A percentile compares a stretch with the other conserved stretches of the same genome.
Conservation (phyloP, 2,113 vertebrate species). For the Phylloscopus trochilus region DNA sequence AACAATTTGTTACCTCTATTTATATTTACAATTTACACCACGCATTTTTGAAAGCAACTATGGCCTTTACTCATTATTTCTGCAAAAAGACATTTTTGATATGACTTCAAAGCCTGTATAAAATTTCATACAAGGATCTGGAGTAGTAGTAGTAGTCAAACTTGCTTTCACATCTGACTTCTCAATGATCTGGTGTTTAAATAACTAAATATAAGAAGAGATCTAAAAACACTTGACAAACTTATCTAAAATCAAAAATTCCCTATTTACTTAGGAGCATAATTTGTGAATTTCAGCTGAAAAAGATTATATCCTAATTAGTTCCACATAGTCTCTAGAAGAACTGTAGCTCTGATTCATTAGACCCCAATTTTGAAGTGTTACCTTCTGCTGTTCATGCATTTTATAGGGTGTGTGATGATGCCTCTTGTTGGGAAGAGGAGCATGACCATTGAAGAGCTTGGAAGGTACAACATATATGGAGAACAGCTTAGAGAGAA, state of each 20-base stretch:
- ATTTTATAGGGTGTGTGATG: accelerated
- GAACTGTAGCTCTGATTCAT: not conserved
- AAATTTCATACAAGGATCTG: not conserved
- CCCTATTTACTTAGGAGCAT: accelerated
- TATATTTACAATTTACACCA: not conserved
- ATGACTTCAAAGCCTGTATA: not conserved
- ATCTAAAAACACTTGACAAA: not conserved
- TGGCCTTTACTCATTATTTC: not conserved
- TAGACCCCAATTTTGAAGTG: not conserved
- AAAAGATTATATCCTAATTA: not conserved
- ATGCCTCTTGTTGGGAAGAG: not conserved
- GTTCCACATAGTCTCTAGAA: not conserved
- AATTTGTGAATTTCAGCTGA: not conserved
- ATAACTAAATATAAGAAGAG: not conserved
- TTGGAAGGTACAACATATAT: not conserved
- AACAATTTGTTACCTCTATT: not conserved
- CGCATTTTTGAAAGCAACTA: not conserved
- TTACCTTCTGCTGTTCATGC: accelerated
- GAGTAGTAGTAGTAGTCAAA: not conserved
- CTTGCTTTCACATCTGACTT: not conserved
- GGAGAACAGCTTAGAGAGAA: not conserved
- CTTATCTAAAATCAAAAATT: not conserved
- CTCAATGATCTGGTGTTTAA: not conserved
- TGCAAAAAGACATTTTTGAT: not conserved
- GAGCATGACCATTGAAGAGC: not conserved